Evolutionary conservation across 2,113 vertebrate genomes (phyloP).

Genomic region (Dasyprocta punctata): DNA sequence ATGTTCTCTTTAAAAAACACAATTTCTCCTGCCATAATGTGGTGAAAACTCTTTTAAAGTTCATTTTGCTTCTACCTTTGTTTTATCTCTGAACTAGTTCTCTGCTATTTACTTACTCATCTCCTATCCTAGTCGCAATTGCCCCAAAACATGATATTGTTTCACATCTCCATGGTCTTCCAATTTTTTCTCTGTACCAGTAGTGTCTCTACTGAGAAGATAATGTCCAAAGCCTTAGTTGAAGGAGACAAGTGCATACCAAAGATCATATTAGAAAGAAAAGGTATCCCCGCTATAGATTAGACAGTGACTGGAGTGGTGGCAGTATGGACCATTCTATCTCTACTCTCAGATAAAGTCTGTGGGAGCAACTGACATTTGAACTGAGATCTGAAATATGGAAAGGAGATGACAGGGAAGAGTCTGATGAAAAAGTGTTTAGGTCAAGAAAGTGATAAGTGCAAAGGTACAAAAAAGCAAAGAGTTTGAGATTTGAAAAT

Average conservation of each 20-base stretch:
- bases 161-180: neutral
- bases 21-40: neutral
- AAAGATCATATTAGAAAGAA: neutral
- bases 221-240: neutral
- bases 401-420: neutral
- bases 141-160: neutral
- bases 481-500: neutral
- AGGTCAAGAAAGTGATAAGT: neutral
- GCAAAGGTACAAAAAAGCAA: neutral
- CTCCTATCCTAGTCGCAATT: accelerated
- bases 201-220: neutral
- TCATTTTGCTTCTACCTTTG: neutral
- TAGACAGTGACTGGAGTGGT: neutral
- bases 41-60: neutral
- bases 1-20: no score
- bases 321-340: neutral
- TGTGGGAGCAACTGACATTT: neutral
- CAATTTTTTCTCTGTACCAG: neutral
- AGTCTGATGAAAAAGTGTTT: neutral
- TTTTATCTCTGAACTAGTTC: neutral
- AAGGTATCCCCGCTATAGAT: neutral
- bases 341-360: neutral
- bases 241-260: neutral
- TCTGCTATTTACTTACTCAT: neutral
- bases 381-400: neutral